Base-by-base conservation (phyloP, 2,888 invertebrate genomes). In the Rhamphomyia laevipes region DNA sequence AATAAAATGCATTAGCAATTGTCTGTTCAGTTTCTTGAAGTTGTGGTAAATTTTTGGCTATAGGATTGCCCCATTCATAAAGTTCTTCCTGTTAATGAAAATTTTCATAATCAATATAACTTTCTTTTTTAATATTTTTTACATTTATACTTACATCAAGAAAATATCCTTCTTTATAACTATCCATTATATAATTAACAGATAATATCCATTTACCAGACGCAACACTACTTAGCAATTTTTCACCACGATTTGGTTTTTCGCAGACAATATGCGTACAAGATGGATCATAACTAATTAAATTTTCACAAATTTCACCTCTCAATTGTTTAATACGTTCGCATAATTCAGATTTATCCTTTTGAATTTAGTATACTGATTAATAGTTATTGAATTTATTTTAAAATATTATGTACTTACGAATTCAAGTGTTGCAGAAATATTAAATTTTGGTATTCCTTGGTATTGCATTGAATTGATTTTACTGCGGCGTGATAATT, bases 151-250 rank as follows among this genome's bases (percentile, higher is more conserved):
- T 50, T 58, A 86, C 87, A 59, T 79, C 67, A 4, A 87, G 63
- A 61, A 89, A 86, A 51, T 61, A 61, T 1, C 78, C 77, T 2
- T 71, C 72, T 23, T 75, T 72, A 10, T 77, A 68, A 48, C 84
- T 86, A 43, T 82, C 75, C 6, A 79, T 77, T 2, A 93, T 69
- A 61, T 90, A 95, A 0, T 80, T 77, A 2, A 81, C 77, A 59
- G 88, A 86, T n/a, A 94, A 68, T 12, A 94, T 77, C 92, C 92
- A 94, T 59, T 86, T 83, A 16, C 95, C 94, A 0, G 86, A 77
- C 0, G 94, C 92, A 52, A 95, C 80, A 51, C 85, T 83, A 1
- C 86, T 83, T 23, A 95, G 72, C 71, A 87, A 80, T 72, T 93
- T 93, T 73, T 94, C 94, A 63, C 88, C 92, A 50, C 91, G 78